Conservation (phyloP, 2,888 invertebrate species). For the Micropterix aruncella region DNA sequence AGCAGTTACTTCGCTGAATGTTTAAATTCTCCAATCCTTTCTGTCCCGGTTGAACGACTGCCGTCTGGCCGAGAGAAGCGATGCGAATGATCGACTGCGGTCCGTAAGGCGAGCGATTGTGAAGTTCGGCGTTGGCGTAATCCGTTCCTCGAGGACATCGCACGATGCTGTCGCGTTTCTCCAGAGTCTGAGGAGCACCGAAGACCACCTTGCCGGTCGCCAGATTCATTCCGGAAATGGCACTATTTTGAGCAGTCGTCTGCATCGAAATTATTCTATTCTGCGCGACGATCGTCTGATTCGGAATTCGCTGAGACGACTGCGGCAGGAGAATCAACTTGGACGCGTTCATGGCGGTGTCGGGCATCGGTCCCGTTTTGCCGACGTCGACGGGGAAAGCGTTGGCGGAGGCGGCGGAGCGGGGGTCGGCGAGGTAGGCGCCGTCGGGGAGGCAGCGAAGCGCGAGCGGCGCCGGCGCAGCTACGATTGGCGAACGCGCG, state of each 20-base stretch:
- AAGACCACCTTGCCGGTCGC: slow-evolving; percentile 25
- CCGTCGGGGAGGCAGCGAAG: slow-evolving; percentile 22
- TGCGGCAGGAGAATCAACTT: slow-evolving; percentile 33
- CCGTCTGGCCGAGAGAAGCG: slow-evolving; percentile 21
- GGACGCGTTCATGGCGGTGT: slow-evolving; percentile 16
- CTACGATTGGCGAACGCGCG: too few relatives aligned
- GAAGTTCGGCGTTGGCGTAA: slow-evolving; percentile 22
- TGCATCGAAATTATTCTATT: slow-evolving; percentile 33
- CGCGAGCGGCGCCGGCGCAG: slow-evolving; percentile 19
- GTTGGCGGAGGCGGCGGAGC: slow-evolving; percentile 39
- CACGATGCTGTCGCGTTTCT: slow-evolving; percentile 22
- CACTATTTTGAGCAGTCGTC: slow-evolving; percentile 23
- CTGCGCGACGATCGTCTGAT: slow-evolving; percentile 30
- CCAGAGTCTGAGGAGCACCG: slow-evolving; percentile 21
- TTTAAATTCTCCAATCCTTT: too few relatives aligned
- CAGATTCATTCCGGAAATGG: slow-evolving; percentile 23
- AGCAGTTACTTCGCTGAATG: too few relatives aligned
- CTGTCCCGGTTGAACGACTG: slow-evolving; percentile 5
- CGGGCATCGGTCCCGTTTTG: slow-evolving; percentile 23
- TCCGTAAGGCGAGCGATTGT: slow-evolving; percentile 21
- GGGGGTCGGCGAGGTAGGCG: slow-evolving; percentile 25
- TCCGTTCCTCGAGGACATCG: too few relatives aligned
- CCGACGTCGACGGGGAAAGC: slow-evolving; percentile 37
- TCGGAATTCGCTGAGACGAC: slow-evolving; percentile 23
- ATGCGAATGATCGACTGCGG: slow-evolving; percentile 27